A percentile compares a stretch with the other conserved stretches of the same genome.
phyloP scores from a whole-genome alignment of 2,888 invertebrate species.

The Synanthedon vespiformis region DNA sequence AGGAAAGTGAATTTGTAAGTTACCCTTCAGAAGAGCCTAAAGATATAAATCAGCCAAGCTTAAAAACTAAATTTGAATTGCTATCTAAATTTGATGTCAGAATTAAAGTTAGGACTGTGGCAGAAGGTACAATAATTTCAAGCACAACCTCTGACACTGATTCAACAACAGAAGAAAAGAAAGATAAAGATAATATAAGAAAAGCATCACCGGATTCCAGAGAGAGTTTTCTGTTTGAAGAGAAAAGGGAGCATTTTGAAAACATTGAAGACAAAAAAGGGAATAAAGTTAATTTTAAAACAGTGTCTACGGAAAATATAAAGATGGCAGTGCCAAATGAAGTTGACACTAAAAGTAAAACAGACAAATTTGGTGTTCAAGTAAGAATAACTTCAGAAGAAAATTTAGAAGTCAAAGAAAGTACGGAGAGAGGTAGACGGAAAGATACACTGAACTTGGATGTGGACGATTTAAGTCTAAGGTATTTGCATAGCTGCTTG shows the following conservation, averaged over 20 bases:
- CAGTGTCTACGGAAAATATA: conserved; percentile 44
- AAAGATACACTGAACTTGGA: conserved; percentile 64
- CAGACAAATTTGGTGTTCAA: conserved; percentile 62
- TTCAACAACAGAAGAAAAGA: conserved; percentile 28
- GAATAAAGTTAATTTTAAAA: conserved; percentile 34
- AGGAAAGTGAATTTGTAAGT: conserved; percentile 28
- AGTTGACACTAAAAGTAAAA: conserved; percentile 45
- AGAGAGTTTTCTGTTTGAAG: conserved; percentile 28
- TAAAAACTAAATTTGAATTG: conserved; percentile 58
- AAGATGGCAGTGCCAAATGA: conserved; percentile 65
- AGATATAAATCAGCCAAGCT: conserved; percentile 28
- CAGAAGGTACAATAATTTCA: conserved; percentile 44
- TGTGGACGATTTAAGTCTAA: conserved; percentile 66
- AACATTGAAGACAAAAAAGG: conserved; percentile 26
- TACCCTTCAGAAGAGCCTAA: conserved; percentile 22
- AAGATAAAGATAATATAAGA: conserved; percentile 8
- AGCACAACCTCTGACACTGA: conserved; percentile 53
- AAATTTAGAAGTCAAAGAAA: conserved; percentile 53
- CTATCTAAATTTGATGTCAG: conserved; percentile 67
- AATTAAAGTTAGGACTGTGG: conserved; percentile 62
- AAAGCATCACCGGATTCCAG: conserved; percentile 20
- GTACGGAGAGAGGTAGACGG: conserved; percentile 31
- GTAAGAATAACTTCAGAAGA: conserved; percentile 64
- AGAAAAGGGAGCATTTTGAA: conserved; percentile 36
- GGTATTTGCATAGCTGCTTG: conserved; percentile 18